Evolutionary conservation across 2,888 invertebrate species (phyloP).

Genomic region (Stenoptilia bipunctidactyla): DNA sequence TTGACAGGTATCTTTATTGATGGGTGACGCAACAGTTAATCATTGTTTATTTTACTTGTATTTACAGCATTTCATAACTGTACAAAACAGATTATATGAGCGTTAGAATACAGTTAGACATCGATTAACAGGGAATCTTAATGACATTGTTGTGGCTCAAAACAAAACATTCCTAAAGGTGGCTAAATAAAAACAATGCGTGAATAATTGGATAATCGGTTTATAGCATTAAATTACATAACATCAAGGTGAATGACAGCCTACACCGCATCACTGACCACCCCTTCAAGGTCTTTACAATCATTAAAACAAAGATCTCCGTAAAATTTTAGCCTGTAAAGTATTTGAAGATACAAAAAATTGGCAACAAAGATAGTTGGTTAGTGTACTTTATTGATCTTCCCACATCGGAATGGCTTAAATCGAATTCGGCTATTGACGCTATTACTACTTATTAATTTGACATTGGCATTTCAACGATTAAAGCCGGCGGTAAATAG

Average conservation of each 20-base stretch:
- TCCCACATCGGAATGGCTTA: slow-evolving; percentile 6
- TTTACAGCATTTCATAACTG: too few species aligned
- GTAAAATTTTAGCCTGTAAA: not conserved
- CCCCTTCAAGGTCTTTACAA: slow-evolving; percentile 6
- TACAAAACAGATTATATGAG: too few species aligned
- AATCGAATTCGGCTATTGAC: slow-evolving; percentile 7
- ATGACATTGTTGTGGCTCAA: too few species aligned
- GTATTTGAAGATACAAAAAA: not conserved
- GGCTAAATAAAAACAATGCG: not conserved
- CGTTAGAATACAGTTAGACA: too few species aligned
- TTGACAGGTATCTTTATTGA: too few species aligned
- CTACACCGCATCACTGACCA: slow-evolving; percentile 2
- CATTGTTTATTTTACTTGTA: too few species aligned
- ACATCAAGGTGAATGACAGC: slow-evolving; percentile 8
- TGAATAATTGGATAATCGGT: slow-evolving; percentile 9
- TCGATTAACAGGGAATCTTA: too few species aligned
- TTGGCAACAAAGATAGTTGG: not conserved
- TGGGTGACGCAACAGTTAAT: too few species aligned
- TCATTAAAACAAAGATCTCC: not conserved
- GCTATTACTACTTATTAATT: slow-evolving; percentile 8
- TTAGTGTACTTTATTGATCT: slow-evolving; percentile 6
- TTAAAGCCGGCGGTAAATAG: slow-evolving; percentile 12
- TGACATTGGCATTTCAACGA: slow-evolving; percentile 21
- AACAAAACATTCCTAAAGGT: not conserved
- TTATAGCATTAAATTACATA: slow-evolving; percentile 8